Evolutionary conservation across 2,888 invertebrate genomes (phyloP), one percentile per base, ranked within the genome.

Genomic region (Zele albiditarsus): DNA sequence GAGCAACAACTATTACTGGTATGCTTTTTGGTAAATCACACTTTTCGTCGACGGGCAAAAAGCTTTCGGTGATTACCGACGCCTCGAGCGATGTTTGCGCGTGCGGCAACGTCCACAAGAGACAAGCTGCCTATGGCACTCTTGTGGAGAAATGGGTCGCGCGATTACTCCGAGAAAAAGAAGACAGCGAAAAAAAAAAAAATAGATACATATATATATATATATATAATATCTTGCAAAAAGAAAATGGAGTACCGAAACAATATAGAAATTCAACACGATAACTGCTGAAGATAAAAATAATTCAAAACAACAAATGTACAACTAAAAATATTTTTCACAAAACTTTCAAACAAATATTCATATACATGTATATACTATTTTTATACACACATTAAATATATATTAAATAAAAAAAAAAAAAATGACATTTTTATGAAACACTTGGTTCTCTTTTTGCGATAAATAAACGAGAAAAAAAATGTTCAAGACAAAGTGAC

Each of bases 51-150:
- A 62, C 58, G 63, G 53, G 60, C 38, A 71, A 74, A 79, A 71
- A 78, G 78, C 75, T 78, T 79, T 75, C 68, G 28, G 60, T 78
- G 73, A 75, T 78, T 78, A 75, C 68, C 28, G 53, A 67, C 68
- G 49, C 68, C 38, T 62, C 16, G 31, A 16, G 46, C 46, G 46
- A 31, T 74, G 49, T 63, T 28, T 63, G 46, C 49, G 58, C 33
- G 28, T 65, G 72, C 65, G 65, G 65, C 53, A 20, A 33, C 28
- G 66, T 23, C 57, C 38, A 12, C 14, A 27, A 16, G 58, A 66
- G 42, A 60, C 46, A 58, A 60, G 53, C 25, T 3, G 67, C 67
- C 60, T n/a, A 20, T 16, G 27, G 73, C 73, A 70, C 38, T 25
- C 28, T 20, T 57, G 68, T 53, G 62, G 69, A 68, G 58, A 80